Conservation (phyloP, 2,113 vertebrate genomes). For the Malurus elegans region DNA sequence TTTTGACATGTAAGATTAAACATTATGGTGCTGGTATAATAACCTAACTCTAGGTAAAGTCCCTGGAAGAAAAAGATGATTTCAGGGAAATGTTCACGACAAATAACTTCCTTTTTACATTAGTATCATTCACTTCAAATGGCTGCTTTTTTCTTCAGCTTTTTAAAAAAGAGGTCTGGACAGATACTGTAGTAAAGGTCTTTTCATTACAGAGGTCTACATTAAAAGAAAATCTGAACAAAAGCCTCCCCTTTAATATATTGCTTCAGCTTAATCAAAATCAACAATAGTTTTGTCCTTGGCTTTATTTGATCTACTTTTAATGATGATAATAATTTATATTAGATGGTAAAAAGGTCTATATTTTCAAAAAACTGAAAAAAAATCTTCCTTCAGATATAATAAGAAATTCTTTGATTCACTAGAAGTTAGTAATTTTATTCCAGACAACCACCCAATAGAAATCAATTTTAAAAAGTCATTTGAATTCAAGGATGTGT, state of each 20-base stretch:
- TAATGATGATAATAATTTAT: too few species aligned
- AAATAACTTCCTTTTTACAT: background rate
- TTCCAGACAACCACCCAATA: background rate
- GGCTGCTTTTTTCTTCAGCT: accelerated
- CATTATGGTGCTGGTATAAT: background rate
- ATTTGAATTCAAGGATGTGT: background rate
- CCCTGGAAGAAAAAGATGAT: accelerated
- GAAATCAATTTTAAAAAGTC: background rate
- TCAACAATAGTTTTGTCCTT: background rate
- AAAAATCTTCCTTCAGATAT: background rate
- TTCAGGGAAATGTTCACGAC: background rate
- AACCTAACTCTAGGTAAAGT: background rate
- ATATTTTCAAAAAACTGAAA: background rate
- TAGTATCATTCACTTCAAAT: background rate
- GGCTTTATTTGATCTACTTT: background rate
- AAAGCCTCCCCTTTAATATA: accelerated
- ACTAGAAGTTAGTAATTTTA: background rate
- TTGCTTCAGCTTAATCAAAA: background rate
- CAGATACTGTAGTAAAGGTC: background rate
- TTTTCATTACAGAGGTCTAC: background rate
- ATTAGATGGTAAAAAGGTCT: background rate
- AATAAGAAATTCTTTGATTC: background rate
- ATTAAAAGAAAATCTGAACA: background rate
- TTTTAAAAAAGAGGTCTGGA: background rate
- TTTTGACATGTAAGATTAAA: background rate